Percentiles rank a stretch among this genome's conserved stretches.
These are phyloP conservation scores for Lagria hirta DNA, from an alignment of 2,888 invertebrate genomes.

Conservation along the genomic window DNA sequence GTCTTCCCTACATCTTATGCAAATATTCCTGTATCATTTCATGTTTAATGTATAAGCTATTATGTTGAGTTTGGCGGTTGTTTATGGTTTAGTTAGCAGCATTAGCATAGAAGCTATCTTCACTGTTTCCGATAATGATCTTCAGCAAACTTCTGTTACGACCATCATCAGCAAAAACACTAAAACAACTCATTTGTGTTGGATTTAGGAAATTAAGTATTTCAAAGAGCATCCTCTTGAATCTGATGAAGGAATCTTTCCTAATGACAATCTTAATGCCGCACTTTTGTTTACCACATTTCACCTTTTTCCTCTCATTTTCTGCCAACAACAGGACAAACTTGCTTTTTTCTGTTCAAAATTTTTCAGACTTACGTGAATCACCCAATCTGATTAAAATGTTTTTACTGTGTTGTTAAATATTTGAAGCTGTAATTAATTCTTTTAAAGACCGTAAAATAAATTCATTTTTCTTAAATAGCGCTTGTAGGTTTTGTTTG, in stretches of 20 bases:
- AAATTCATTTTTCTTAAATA: no score
- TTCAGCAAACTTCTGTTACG: constrained; percentile 40
- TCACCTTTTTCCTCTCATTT: no score
- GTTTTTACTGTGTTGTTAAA: no score
- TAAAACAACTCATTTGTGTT: constrained; percentile 42
- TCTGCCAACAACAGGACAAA: no score
- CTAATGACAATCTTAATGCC: constrained; percentile 17
- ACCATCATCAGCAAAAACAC: constrained; percentile 41
- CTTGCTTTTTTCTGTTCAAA: no score
- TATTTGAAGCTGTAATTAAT: no score
- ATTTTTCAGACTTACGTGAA: no score
- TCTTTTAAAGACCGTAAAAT: no score
- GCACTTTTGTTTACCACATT: no score
- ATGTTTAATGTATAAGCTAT: constrained; percentile 54
- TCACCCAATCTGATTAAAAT: no score
- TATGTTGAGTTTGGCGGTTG: constrained; percentile 51
- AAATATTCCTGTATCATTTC: constrained; percentile 50
- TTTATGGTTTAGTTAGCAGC: constrained; percentile 51
- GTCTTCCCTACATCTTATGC: constrained; percentile 50
- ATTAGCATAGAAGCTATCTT: constrained; percentile 49
- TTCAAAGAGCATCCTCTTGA: constrained; percentile 25
- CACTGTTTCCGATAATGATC: constrained; percentile 47
- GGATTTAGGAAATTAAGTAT: constrained; percentile 44
- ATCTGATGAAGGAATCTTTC: constrained; percentile 8
- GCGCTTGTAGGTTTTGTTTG: no score